Evolutionary conservation across 1,140 invertebrate species (phyloP).

Genomic region (Agrypnia vestita): DNA sequence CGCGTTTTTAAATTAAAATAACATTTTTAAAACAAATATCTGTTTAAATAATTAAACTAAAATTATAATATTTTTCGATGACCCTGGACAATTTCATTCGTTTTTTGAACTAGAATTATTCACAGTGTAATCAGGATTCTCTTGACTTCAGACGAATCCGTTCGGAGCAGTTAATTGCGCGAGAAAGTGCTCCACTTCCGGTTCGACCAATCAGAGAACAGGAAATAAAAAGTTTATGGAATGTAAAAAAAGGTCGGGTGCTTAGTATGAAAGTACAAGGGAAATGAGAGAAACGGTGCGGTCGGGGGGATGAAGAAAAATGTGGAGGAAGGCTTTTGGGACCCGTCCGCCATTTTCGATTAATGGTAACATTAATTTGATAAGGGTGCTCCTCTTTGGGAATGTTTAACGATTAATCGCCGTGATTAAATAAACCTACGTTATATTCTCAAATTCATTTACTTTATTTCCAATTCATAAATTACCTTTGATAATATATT

Average conservation of each 20-base stretch:
- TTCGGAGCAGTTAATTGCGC: conserved; percentile 31
- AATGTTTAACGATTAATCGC: conserved; percentile 37
- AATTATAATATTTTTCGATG: no score
- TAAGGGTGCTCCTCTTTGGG: conserved; percentile 36
- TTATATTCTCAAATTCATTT: conserved; percentile 18
- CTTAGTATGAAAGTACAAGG: conserved; percentile 32
- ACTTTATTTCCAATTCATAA: no score
- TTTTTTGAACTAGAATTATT: no score
- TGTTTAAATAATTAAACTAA: no score
- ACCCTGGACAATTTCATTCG: no score
- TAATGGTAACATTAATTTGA: conserved; percentile 46
- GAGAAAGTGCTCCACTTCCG: conserved; percentile 24
- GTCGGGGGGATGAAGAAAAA: conserved; percentile 33
- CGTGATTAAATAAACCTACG: conserved; percentile 33
- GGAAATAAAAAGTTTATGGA: conserved; percentile 40
- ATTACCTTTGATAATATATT: no score
- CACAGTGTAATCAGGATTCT: not conserved
- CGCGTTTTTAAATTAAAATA: no score
- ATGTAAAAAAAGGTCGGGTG: conserved; percentile 38
- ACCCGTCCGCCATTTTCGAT: conserved; percentile 38
- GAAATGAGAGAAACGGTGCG: conserved; percentile 42
- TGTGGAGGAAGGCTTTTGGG: conserved; percentile 21
- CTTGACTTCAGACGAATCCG: conserved; percentile 29
- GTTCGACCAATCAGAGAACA: conserved; percentile 14
- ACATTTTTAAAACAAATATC: no score